phyloP scores from a whole-genome alignment of 2,113 vertebrate species.

The Lipophrys pholis region DNA sequence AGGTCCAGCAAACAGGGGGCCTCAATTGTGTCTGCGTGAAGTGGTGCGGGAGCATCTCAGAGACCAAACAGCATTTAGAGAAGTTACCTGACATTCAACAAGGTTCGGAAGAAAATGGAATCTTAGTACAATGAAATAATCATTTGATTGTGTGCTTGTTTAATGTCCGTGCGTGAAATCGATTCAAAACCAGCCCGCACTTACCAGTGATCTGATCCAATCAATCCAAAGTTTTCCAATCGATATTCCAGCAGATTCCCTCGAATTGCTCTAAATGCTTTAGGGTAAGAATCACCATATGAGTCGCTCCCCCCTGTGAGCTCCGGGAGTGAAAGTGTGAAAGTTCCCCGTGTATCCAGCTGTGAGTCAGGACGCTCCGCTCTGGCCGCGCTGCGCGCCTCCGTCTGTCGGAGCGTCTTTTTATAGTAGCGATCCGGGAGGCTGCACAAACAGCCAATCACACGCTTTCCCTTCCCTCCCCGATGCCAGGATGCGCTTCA shows the following conservation, averaged over 20 bases:
- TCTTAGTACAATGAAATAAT: neutral
- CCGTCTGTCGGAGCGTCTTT: neutral
- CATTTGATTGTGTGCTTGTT: too few relatives aligned
- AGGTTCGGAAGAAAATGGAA: neutral
- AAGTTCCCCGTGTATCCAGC: neutral
- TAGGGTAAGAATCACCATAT: neutral
- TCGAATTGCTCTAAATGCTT: neutral
- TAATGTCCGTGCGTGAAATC: too few relatives aligned
- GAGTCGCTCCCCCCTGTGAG: neutral
- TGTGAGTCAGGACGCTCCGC: neutral
- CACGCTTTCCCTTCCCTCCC: slow-evolving; percentile 17
- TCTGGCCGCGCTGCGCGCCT: slow-evolving; percentile 30
- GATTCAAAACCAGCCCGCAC: neutral
- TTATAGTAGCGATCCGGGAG: slow-evolving; percentile 59
- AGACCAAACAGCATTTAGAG: neutral
- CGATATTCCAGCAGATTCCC: slow-evolving; percentile 45
- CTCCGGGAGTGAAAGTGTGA: neutral
- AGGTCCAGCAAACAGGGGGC: neutral
- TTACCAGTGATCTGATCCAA: slow-evolving; percentile 6
- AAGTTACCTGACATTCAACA: neutral
- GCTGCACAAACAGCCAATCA: slow-evolving; percentile 68
- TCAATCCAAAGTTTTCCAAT: slow-evolving; percentile 8
- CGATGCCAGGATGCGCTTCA: neutral
- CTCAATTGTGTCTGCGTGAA: neutral
- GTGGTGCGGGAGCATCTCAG: neutral